Conservation (phyloP, 2,797 vertebrate genomes). For the Xenentodon cancila region DNA sequence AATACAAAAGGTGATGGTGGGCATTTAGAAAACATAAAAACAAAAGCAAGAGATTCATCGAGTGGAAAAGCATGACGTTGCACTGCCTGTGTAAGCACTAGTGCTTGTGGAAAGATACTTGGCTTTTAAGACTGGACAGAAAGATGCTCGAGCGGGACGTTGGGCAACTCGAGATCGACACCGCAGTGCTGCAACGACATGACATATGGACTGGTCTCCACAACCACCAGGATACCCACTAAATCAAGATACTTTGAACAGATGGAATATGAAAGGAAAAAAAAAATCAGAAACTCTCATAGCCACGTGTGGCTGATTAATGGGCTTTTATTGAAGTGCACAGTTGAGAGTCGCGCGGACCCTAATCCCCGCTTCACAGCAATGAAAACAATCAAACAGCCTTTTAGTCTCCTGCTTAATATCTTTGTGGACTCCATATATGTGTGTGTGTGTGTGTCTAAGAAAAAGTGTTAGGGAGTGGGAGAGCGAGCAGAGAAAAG, state of each 20-base stretch:
- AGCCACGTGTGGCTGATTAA: slow-evolving; percentile 61
- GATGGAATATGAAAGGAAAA: slow-evolving; percentile 35
- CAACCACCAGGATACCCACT: slow-evolving; percentile 46
- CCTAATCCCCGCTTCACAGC: slow-evolving; percentile 68
- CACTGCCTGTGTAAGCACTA: slow-evolving; percentile 14
- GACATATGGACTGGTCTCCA: slow-evolving; percentile 39
- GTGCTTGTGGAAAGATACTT: slow-evolving; percentile 23
- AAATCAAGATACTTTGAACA: slow-evolving; percentile 60
- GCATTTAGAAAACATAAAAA: no score
- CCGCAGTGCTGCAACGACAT: slow-evolving; percentile 28
- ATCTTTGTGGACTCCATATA: slow-evolving; percentile 44
- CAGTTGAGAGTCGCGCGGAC: slow-evolving; percentile 59
- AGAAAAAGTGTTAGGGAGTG: slow-evolving; percentile 9
- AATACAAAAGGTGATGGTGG: slow-evolving; percentile 35
- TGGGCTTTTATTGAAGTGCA: slow-evolving; percentile 64
- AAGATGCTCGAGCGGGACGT: slow-evolving; percentile 13
- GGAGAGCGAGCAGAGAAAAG: slow-evolving; percentile 35
- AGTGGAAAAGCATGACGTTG: background rate
- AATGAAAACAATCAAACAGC: slow-evolving; percentile 77
- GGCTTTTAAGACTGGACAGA: slow-evolving; percentile 10
- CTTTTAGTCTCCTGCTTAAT: slow-evolving; percentile 54
- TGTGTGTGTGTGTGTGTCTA: slow-evolving; percentile 29
- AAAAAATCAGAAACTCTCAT: slow-evolving; percentile 14
- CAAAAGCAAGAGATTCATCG: no score
- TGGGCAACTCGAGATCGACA: slow-evolving; percentile 33